Evolutionary conservation across 2,888 invertebrate genomes (phyloP), one percentile per base, ranked within the genome.

Genomic region (Nomada fucata): DNA sequence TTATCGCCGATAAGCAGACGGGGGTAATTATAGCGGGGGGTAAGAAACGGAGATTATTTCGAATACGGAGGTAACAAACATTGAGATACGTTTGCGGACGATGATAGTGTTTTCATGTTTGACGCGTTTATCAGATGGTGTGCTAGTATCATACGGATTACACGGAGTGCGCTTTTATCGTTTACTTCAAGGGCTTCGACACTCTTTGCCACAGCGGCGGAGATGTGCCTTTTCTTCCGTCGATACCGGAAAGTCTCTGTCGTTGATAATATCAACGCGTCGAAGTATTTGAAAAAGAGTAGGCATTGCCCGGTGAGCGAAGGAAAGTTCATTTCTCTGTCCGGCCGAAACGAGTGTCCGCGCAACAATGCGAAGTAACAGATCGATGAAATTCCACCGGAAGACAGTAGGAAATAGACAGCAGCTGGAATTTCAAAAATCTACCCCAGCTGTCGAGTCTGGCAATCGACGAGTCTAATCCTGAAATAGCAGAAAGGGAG

Each of bases 351-450:
- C 13, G 1, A 20, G 15, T 2, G 44, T 47, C 70, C 47, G 20
- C 13, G 60, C 59, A 50, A 68, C 29, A 55, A 69, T 55, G 11
- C 20, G 47, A 50, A 59, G 60, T 64, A 83, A 60, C 55, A 50
- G 67, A 79, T 79, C 79, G 68, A 67, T 68, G 75, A 78, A 76
- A 74, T 85, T 79, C 86, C 63, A 69, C 69, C 83, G 87, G 83
- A 82, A 81, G 77, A 52, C 59, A 72, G 59, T 82, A 82, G 83
- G 79, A 88, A 88, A 88, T 85, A 76, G 83, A 75, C 71, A 79
- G 63, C 88, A 88, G 79, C 83, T 88, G 88, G 82, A 85, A 86
- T 88, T 83, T 82, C 73, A 79, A 87, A 88, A 88, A 87, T 88
- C 80, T 47, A 84, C 82, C 79, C 86, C 88, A 88, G 87, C 88